A percentile compares a stretch with the other conserved stretches of the same genome.
phyloP scores from a whole-genome alignment of 1,140 invertebrate species.

The Subanguina moxae region DNA sequence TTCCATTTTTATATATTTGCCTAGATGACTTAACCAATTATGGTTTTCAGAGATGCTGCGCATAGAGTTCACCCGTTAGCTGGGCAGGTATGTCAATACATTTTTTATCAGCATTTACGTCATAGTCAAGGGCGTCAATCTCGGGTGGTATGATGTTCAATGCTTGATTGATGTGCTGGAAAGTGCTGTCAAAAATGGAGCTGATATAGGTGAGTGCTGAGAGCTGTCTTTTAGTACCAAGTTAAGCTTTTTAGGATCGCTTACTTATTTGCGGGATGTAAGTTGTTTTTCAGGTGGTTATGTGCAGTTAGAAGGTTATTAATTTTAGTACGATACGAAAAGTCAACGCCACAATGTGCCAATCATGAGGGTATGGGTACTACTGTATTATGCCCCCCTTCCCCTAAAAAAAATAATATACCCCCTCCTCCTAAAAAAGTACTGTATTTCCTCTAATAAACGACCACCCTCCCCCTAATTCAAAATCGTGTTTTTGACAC shows the following conservation, averaged over 20 bases:
- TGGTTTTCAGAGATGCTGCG: conserved; percentile 74
- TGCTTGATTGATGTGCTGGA: conserved; percentile 70
- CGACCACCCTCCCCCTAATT: too few species aligned
- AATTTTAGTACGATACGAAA: conserved; percentile 72
- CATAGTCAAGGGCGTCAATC: conserved; percentile 68
- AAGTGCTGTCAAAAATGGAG: conserved; percentile 71
- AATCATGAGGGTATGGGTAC: conserved; percentile 54
- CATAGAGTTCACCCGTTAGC: conserved; percentile 92
- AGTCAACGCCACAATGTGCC: conserved; percentile 81
- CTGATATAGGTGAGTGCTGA: conserved; percentile 67
- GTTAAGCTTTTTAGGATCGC: conserved; percentile 62
- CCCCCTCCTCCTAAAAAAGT: too few species aligned
- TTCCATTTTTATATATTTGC: conserved; percentile 59
- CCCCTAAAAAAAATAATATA: too few species aligned
- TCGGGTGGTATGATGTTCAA: conserved; percentile 87
- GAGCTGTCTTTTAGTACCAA: too few species aligned
- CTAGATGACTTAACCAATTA: not conserved
- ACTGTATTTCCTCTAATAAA: too few species aligned
- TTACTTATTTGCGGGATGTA: conserved; percentile 65
- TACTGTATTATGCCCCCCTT: too few species aligned
- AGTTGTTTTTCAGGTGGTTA: too few species aligned
- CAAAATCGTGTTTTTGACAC: too few species aligned
- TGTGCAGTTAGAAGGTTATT: too few species aligned
- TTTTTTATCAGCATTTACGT: conserved; percentile 67
- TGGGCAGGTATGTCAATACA: conserved; percentile 70